These are phyloP conservation scores for Eulemur rufifrons DNA, from an alignment of 2,113 vertebrate species.

Conservation along the genomic window DNA sequence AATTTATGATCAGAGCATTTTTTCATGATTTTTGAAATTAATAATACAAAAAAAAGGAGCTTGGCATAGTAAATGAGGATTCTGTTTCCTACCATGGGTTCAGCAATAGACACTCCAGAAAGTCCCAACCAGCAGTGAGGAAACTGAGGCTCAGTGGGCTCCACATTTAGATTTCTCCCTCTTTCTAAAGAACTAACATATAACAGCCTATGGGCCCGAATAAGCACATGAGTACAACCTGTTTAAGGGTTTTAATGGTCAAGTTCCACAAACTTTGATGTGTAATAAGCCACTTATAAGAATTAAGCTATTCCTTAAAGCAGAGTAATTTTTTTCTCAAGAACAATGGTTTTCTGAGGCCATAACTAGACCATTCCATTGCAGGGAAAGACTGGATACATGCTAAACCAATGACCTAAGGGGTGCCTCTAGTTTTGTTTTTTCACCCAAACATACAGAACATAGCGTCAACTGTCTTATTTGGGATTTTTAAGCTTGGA, in stretches of 20 bases:
- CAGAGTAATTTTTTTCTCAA: neutral
- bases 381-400: neutral
- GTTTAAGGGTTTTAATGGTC: conserved; percentile 39
- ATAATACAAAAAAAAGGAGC: conserved; percentile 64
- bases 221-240: neutral
- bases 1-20: conserved; percentile 76
- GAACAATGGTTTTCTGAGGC: neutral
- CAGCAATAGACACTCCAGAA: neutral
- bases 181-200: neutral
- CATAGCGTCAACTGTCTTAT: neutral
- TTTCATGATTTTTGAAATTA: conserved; percentile 68
- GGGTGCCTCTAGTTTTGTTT: neutral
- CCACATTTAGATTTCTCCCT: neutral
- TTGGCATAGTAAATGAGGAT: conserved; percentile 33
- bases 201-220: neutral
- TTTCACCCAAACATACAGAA: neutral
- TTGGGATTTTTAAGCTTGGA: neutral
- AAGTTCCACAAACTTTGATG: neutral
- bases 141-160: neutral
- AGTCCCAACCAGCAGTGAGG: neutral
- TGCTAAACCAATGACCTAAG: neutral
- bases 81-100: neutral
- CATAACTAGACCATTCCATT: neutral
- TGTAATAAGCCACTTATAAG: neutral
- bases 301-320: neutral